phyloP scores from a whole-genome alignment of 1,140 invertebrate genomes.

The Branchinecta lynchi region DNA sequence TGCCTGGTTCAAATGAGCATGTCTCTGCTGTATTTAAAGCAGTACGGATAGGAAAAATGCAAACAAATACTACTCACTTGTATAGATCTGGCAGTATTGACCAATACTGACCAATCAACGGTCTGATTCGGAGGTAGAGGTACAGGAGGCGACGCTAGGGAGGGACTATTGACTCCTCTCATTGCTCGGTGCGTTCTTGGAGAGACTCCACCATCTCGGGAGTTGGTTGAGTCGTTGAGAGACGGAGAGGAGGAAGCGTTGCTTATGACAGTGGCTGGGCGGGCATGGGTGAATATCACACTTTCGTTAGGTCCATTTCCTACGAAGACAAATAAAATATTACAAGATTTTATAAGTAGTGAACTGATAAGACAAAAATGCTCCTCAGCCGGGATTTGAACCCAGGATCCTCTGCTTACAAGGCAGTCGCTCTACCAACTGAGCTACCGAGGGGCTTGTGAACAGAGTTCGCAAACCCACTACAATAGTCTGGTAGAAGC shows the following conservation, averaged over 20 bases:
- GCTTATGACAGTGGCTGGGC: constrained; percentile 52
- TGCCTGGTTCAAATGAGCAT: too few relatives aligned
- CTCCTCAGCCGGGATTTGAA: too few relatives aligned
- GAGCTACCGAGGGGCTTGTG: too few relatives aligned
- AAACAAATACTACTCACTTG: not conserved
- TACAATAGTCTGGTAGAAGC: too few relatives aligned
- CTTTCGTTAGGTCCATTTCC: constrained; percentile 29
- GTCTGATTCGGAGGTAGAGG: not conserved
- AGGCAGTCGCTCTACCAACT: too few relatives aligned
- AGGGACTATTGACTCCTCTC: not conserved
- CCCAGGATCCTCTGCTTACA: too few relatives aligned
- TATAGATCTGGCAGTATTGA: not conserved
- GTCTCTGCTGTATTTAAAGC: too few relatives aligned
- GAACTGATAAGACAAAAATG: too few relatives aligned
- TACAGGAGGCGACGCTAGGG: not conserved
- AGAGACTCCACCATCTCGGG: not conserved
- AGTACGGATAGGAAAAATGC: too few relatives aligned
- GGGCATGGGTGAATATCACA: constrained; percentile 51
- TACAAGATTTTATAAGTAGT: too few relatives aligned
- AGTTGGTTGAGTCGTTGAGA: constrained; percentile 37
- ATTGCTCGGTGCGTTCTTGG: not conserved
- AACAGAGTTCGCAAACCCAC: too few relatives aligned
- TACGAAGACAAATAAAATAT: constrained; percentile 17
- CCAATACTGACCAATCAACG: not conserved
- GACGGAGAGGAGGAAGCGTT: constrained; percentile 45